A percentile compares a stretch with the other conserved stretches of the same genome.
Evolutionary conservation across 2,888 invertebrate genomes (phyloP).

Genomic region (Melolontha melolontha): DNA sequence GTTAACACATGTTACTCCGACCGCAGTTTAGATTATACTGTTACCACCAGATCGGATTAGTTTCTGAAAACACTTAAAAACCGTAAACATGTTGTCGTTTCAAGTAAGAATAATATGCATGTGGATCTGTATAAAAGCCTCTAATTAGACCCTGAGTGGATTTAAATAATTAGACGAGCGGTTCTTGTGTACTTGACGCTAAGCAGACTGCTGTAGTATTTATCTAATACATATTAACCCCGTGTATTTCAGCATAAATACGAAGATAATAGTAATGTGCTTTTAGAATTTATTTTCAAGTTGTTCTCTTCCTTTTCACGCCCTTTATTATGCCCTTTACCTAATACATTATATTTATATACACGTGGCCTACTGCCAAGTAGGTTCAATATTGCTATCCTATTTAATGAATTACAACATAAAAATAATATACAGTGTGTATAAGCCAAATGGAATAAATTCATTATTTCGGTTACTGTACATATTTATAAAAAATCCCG

Average conservation of each 20-base stretch:
- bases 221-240: slow-evolving; percentile 10
- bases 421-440: too few species aligned
- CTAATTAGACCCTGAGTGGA: slow-evolving; percentile 42
- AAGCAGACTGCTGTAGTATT: slow-evolving; percentile 40
- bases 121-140: slow-evolving; percentile 21
- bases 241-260: slow-evolving; percentile 1
- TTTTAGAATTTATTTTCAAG: too few species aligned
- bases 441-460: too few species aligned
- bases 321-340: too few species aligned
- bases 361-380: too few species aligned
- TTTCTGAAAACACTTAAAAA: slow-evolving; percentile 32
- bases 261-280: neutral
- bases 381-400: too few species aligned
- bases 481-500: too few species aligned
- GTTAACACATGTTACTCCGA: slow-evolving; percentile 43
- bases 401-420: too few species aligned
- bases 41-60: slow-evolving; percentile 38
- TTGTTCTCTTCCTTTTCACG: too few species aligned
- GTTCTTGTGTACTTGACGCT: slow-evolving; percentile 35
- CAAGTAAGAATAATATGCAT: slow-evolving; percentile 34
- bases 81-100: slow-evolving; percentile 26
- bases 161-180: slow-evolving; percentile 40
- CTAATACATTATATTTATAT: too few species aligned
- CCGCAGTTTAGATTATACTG: slow-evolving; percentile 40
- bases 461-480: too few species aligned